Evolutionary conservation across 2,888 invertebrate species (phyloP), one percentile per base, ranked within the genome.

Genomic region (Slavum lentiscoides): DNA sequence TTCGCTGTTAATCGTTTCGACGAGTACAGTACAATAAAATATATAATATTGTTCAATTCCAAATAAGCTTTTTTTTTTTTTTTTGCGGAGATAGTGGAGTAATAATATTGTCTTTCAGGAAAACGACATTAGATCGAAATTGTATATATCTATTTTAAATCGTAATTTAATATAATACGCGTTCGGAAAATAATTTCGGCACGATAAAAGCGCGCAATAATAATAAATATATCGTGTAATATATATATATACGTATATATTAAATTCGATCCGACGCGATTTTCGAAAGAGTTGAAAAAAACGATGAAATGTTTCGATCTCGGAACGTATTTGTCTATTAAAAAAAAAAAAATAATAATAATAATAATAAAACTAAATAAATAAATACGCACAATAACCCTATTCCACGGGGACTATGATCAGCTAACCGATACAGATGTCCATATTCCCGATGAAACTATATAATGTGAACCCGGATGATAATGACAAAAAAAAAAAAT

Each of bases 361-460:
- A 64, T 30, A 74, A 74, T 66, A 74, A 75, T 61, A 77, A 66
- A 49, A 70, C 53, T 53, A 49, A 62, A 64, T 39, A 64, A 30
- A 72, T 72, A 69, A 68, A 69, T 61, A 80, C 70, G 72, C 62
- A 80, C 30, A 30, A 30, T 30, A 70, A 80, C 80, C 80, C 80
- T 64, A 80, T 80, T 80, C 70, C 80, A 80, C 13, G 72, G 80
- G 80, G 80, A 80, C 72, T 80, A 80, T 80, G 80, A 80, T 80
- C 80, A 80, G 80, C 80, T 72, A 58, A 72, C 21, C 53, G 66
- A 55, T 80, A 72, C 58, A 80, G 80, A 80, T 80, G 80, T 80
- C 80, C 80, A 80, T 80, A 80, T 80, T 80, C 80, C 80, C 80
- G 23, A 80, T 80, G 80, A 80, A 80, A 80, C 64, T 80, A 64